Base-by-base conservation (phyloP, 1,140 invertebrate species). In the Drosophila insularis region DNA sequence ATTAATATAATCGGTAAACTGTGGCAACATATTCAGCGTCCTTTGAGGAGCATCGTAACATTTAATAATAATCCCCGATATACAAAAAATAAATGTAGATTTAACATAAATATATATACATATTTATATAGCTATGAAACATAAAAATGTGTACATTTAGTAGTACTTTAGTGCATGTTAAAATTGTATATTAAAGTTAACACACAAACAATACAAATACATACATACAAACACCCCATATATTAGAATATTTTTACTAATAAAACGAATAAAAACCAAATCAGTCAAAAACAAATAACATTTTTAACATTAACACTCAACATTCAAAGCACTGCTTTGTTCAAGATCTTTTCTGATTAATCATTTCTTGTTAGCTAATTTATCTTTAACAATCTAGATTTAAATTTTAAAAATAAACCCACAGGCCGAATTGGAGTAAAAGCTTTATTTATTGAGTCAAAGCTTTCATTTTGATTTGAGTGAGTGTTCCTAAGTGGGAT, bases 191-290 rank as follows among this genome's bases (percentile, higher is more conserved):
- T 61, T 61, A 55, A 64, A 39, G 43, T 50, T 55, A 75, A 73
- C 50, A 39, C 60, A 73, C 39, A 67, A 39, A 35, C 50, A 14
- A 67, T 56, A 55, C 46, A 27, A 27, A 27, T 6, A 64, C 35
- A 68, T n/a, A 68, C 37, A 61, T 63, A 64, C 35, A 13, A 4
- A 11, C 35, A 11, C 10, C 53, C 14, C 43, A 54, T 31, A 63
- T 54, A 37, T 7, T 77, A 84, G 77, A 63, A 62, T 77, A 85
- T 73, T 80, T 80, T 73, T 73, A 84, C 76, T 84, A 85, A 84
- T 73, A 60, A 84, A 53, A 46, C 61, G 17, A 66, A 68, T 59
- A 67, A 46, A 68, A 67, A 23, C 19, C 13, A 50, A 67, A 27
- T 39, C n/a, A 8, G 27, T 5, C 2, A n/a, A 46, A 17, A 31